Base-by-base conservation (phyloP, 1,140 invertebrate genomes). In the Caerostris extrusa region DNA sequence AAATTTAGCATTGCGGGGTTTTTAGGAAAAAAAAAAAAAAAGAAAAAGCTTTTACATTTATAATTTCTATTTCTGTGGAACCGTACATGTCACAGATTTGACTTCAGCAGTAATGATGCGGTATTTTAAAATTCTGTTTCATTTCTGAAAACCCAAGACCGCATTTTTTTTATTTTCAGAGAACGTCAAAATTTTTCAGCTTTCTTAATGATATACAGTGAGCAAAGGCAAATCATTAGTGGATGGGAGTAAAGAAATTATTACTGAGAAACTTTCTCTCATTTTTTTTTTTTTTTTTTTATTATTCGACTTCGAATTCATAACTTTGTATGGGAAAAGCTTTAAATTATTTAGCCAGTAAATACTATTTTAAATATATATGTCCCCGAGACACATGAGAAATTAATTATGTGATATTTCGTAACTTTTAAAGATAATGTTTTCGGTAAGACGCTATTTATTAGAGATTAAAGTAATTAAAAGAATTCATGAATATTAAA, bases 121-220 rank as follows among this genome's bases (percentile, higher is more conserved):
- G 53, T 77, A 53, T 77, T 77, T 77, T 50, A 77, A 77, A 77
- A 77, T 50, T 77, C 71, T 64, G 17, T 77, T 77, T 77, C 53
- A 50, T 77, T 77, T 53, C 50, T 50, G 50, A 8, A 53, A 77
- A 77, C 12, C 71, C 34, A 6, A 3, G 61, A 67, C 61, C n/a
- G 5, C n/a, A 53, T 77, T 77, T 77, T 5, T 77, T 5, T 77
- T 19, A 77, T 50, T 77, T 77, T 50, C 71, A 77, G 5, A 50
- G 8, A 77, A 77, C 71, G 10, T 77, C 19, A 77, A 77, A 34
- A 53, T 50, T 3, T n/a, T 50, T 77, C 10, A 5, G 8, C 71
- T 53, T 77, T 77, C 34, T 77, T 77, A 77, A 77, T 77, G 71
- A 77, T 50, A 4, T 77, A 53, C 50, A 34, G 34, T 34, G 71